Evolutionary conservation across 2,113 vertebrate genomes (phyloP).

Genomic region (Peromyscus leucopus): DNA sequence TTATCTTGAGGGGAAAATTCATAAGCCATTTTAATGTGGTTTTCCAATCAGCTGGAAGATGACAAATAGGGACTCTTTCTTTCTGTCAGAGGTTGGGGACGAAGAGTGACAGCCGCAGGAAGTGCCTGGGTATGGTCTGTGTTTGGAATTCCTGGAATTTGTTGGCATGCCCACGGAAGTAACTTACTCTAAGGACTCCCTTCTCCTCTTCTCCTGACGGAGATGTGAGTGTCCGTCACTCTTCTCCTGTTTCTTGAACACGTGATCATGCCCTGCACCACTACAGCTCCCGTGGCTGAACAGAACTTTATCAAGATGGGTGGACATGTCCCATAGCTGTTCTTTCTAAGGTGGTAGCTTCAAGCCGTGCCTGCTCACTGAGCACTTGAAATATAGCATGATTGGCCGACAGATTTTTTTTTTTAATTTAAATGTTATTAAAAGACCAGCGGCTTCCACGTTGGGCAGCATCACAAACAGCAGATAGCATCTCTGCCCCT

Average conservation of each 20-base stretch:
- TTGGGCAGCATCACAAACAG: not conserved
- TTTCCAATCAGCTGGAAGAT: not conserved
- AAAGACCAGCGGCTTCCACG: not conserved
- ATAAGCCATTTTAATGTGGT: not conserved
- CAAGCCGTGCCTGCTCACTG: not conserved
- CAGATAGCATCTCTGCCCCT: not conserved
- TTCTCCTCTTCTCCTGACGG: not conserved
- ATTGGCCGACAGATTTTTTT: not conserved
- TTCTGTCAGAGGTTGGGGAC: not conserved
- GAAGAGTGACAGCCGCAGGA: not conserved
- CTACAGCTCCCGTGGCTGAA: not conserved
- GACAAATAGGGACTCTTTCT: not conserved
- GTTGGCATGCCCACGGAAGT: not conserved
- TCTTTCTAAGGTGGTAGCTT: not conserved
- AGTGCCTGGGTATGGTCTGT: too few species aligned
- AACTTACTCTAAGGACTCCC: not conserved
- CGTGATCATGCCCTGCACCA: not conserved
- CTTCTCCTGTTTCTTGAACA: not conserved
- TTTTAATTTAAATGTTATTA: not conserved
- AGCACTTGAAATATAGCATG: not conserved
- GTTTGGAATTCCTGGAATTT: not conserved
- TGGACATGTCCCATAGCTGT: not conserved
- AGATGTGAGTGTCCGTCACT: too few species aligned
- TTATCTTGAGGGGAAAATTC: not conserved
- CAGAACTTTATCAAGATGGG: not conserved